Evolutionary conservation across 2,888 invertebrate genomes (phyloP), one percentile per base, ranked within the genome.

Genomic region (Tromatobia lineatoria): DNA sequence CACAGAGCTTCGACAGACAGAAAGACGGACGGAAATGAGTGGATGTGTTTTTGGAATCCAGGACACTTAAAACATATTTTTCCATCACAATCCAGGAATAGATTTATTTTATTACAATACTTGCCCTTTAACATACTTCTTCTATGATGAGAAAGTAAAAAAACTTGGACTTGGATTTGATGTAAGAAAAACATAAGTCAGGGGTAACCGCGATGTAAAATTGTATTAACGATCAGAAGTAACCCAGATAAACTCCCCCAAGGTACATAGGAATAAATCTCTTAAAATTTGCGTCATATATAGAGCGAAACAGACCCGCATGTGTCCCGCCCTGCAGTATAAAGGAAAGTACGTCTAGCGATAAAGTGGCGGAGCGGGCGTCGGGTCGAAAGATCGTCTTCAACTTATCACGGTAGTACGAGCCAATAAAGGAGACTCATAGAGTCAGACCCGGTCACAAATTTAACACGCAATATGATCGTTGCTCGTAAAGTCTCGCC

Each of bases 391-490:
- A 52, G 66, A 23, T 64, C 82, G 79, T 83, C 78, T 54, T 79
- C 82, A 54, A 64, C 45, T 61, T 79, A 70, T 69, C 78, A 67
- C 64, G 52, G 52, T 59, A 69, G 67, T 34, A 70, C 50, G 42
- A 69, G 76, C 54, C 42, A 25, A 52, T 52, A 70, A 84, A 78
- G 34, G 71, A 54, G 61, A 80, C 54, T 77, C 77, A 64, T 57
- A 38, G 57, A 80, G 83, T 69, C 73, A 61, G 67, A 67, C 73
- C 67, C 66, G 34, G 61, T 80, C 69, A 76, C 71, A 80, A 83
- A 86, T 86, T 86, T 84, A 82, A 82, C 82, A 84, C 81, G 79
- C 83, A 82, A 70, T 81, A 82, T 82, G 86, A 82, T 76, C 77
- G 80, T 75, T 61, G 29, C 75, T 82, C 86, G 83, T 86, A 82